Base-by-base conservation (phyloP, 2,888 invertebrate species). In the Drosophila prostipennis region DNA sequence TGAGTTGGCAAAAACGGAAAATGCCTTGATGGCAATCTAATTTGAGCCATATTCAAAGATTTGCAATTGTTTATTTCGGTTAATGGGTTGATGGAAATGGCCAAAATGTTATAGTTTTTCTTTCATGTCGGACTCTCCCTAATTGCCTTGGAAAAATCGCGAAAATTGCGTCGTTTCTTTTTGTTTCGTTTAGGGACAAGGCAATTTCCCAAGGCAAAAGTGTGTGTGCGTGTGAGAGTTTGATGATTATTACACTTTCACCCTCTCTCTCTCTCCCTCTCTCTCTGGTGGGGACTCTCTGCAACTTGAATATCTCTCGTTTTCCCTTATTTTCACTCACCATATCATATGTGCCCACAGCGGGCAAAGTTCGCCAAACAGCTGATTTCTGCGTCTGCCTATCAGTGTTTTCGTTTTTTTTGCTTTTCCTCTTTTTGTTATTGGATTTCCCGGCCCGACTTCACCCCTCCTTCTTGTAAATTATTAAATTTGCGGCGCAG, bases 341-440 rank as follows among this genome's bases (percentile, higher is more conserved):
- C 54, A 29, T 29, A 37, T 45, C 67, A 64, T 37, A 64, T 64
- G 36, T 52, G 65, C 51, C 45, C 32, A 13, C 43, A 34, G 29
- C 37, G 37, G 36, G 39, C 68, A 67, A 48, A 65, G 67, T 53
- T 43, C 32, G 46, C 14, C 26, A 13, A 83, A 81, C 84, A 85
- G 84, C 84, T 85, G 84, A 83, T 78, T 76, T 75, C 74, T 76
- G 75, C 73, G 74, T 51, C 56, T 68, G 70, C 43, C 48, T 69
- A 56, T 67, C 56, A 29, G 26, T 42, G 54, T 48, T 72, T 57
- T 52, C 32, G 64, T 53, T 75, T 58, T 19, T 19, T 19, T 19
- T 19, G 1, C 19, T 2, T 19, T 55, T 72, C 46, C 52, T 72
- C 54, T 49, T 74, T 77, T 65, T 77, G 56, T 52, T 77, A 58